A percentile compares a stretch with the other conserved stretches of the same genome.
These are phyloP conservation scores for Metridium senile DNA, from an alignment of 92 coral and sea anemone species.

Conservation along the genomic window DNA sequence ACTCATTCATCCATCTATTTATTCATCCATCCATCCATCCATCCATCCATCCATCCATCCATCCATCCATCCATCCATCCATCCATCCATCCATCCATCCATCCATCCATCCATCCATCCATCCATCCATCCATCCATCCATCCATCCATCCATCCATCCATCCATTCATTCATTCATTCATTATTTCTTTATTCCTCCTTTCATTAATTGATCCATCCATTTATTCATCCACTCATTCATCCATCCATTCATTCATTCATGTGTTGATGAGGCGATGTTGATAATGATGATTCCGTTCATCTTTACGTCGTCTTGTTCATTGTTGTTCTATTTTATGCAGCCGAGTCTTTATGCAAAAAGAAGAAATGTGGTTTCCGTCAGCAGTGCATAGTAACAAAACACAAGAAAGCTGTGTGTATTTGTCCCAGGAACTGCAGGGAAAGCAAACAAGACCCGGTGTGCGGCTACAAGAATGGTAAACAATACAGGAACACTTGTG, in stretches of 20 bases:
- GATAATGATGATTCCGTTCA: no score
- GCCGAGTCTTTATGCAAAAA: slow-evolving; percentile 54
- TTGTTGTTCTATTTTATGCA: background rate
- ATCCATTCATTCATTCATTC: background rate
- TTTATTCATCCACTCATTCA: background rate
- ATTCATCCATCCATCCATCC: background rate
- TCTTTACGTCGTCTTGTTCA: background rate
- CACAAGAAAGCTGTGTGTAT: slow-evolving; percentile 71
- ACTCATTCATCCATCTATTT: background rate
- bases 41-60: background rate
- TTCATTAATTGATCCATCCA: slow-evolving; percentile 46
- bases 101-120: background rate
- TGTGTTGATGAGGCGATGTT: no score
- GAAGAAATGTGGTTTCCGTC: slow-evolving; percentile 81
- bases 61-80: background rate
- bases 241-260: background rate
- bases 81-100: background rate
- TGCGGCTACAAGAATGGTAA: slow-evolving; percentile 90
- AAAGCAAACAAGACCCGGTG: slow-evolving; percentile 60
- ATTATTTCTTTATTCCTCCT: background rate
- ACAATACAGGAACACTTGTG: slow-evolving; percentile 85
- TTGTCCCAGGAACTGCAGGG: slow-evolving; percentile 76
- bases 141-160: background rate
- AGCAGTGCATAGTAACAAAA: slow-evolving; percentile 60
- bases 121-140: background rate